Conservation (phyloP, 2,113 vertebrate genomes). For the Daboia siamensis region DNA sequence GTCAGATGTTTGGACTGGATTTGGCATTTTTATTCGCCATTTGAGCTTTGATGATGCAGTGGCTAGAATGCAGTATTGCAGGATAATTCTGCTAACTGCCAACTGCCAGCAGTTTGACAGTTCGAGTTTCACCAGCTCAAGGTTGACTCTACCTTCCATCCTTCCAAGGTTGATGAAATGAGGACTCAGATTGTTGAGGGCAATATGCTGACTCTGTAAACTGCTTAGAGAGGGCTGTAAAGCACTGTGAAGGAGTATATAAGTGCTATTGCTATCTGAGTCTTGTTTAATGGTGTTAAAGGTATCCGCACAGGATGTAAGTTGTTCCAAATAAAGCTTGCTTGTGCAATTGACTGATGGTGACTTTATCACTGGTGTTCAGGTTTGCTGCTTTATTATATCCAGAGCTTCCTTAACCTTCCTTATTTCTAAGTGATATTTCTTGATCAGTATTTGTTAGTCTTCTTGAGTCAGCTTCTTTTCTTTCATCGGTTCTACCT, state of each 20-base stretch:
- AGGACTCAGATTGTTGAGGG: not conserved
- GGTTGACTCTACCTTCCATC: not conserved
- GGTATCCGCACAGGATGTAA: not conserved
- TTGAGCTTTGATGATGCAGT: not conserved
- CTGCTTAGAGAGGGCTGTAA: not conserved
- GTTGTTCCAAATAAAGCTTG: not conserved
- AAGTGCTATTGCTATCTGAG: not conserved
- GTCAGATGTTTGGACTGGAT: not conserved
- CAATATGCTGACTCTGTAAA: not conserved
- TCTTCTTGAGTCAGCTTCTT: not conserved
- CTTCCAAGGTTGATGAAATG: not conserved
- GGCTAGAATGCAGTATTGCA: not conserved
- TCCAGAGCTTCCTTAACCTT: not conserved
- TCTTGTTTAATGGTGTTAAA: not conserved
- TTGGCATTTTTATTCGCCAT: not conserved
- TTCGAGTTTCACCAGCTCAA: not conserved
- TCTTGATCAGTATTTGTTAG: not conserved
- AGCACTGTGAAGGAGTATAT: not conserved
- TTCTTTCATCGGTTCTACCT: too few species aligned
- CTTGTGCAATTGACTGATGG: not conserved
- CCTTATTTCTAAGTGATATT: not conserved
- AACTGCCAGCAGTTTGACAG: not conserved
- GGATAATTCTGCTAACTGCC: not conserved
- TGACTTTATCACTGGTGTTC: not conserved
- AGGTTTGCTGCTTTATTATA: not conserved